phyloP scores from a whole-genome alignment of 2,888 invertebrate species.

The Gymnoscelis rufifasciata region DNA sequence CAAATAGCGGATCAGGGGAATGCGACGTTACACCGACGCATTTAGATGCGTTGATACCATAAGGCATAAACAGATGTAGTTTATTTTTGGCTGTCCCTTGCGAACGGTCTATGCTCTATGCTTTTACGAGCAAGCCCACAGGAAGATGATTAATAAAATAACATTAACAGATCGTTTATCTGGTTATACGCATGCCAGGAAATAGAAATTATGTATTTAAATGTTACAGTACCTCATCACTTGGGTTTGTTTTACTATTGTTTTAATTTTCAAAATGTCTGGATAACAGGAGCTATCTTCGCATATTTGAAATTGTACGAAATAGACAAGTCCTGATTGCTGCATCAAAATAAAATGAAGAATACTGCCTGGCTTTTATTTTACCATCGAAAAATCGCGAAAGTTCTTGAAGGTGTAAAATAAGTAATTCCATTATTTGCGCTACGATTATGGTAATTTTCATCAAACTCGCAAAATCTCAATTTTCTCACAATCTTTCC shows the following conservation, averaged over 20 bases:
- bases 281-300: too few relatives aligned
- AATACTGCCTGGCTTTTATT: too few relatives aligned
- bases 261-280: too few relatives aligned
- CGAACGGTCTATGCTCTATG: slow-evolving; percentile 31
- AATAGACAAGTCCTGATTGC: too few relatives aligned
- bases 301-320: too few relatives aligned
- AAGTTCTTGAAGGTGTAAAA: not conserved
- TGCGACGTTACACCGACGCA: slow-evolving; percentile 30
- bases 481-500: not conserved
- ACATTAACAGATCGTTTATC: slow-evolving; percentile 23
- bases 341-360: too few relatives aligned
- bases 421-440: not conserved
- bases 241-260: too few relatives aligned
- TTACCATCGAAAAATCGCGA: too few relatives aligned
- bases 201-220: not conserved
- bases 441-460: slow-evolving; percentile 10
- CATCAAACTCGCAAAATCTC: not conserved
- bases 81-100: slow-evolving; percentile 61
- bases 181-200: slow-evolving; percentile 38
- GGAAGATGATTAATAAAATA: slow-evolving; percentile 66
- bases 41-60: slow-evolving; percentile 43
- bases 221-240: too few relatives aligned
- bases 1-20: slow-evolving; percentile 10
- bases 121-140: slow-evolving; percentile 56
- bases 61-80: slow-evolving; percentile 57